Evolutionary conservation across 2,113 vertebrate genomes (phyloP), one percentile per base, ranked within the genome.

Genomic region (Hassar affinis): DNA sequence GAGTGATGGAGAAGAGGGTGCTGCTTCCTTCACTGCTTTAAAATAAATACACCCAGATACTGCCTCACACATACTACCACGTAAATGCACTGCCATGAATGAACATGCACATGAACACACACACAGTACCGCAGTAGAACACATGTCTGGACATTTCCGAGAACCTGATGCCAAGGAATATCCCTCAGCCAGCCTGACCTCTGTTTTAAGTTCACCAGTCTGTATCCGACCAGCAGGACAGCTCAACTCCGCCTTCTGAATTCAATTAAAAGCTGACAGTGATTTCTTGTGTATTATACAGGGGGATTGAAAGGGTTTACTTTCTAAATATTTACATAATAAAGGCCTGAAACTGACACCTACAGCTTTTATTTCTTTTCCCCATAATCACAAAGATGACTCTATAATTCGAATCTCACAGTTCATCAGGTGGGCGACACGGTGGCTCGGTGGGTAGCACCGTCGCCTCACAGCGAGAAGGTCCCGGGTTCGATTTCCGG

Each of bases 1-100:
- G 93, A 97, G 92, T 93, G 96, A 33, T 0, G 83, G 86, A 81
- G 8, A 77, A 87, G 17, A 4, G 85, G 71, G 7, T 45, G 33
- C 33, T 18, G 47, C 49, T 51, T 66, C 69, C 83, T 79, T 80
- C 35, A 25, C 80, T 59, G n/a, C 75, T 82, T 84, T 68, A 17
- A 62, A 30, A 62, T 51, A 83, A 15, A 75, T 81, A 86, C 85
- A 88, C 61, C 84, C 81, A 78, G 51, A 59, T 51, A 90, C 88
- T 91, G 90, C 69, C 49, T 51, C 72, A 82, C 49, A 80, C 69
- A 78, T 74, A 86, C 85, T 75, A 64, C 79, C 81, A 90, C 91
- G 92, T 86, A 90, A 17, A 85, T 38, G 35, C 64, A 86, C 82
- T 86, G 84, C 82, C 84, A 62, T 78, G 72, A 56, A 64, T 51